Base-by-base conservation (phyloP, 2,888 invertebrate species). In the Pristionchus japonicus region DNA sequence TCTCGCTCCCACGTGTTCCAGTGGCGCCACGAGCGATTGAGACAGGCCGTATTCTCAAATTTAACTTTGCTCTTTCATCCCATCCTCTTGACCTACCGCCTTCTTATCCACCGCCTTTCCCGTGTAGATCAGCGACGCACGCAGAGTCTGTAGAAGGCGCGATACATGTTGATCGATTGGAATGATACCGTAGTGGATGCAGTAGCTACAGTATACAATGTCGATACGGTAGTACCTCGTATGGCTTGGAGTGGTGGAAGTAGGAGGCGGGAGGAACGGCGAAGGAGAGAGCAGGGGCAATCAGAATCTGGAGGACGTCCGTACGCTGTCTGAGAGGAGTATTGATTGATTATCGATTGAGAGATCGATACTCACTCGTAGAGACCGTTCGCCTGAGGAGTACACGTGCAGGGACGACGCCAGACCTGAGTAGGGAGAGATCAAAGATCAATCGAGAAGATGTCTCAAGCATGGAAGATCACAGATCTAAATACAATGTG, bases 211-310 rank as follows among this genome's bases (percentile, higher is more conserved):
- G 40, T 7, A 4, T n/a, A 23, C 40, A 13, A 17, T 37, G 37
- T 64, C 67, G n/a, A n/a, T n/a, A n/a, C n/a, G n/a, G n/a, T n/a
- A n/a, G n/a, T n/a, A 82, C 82, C 84, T 84, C 84, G 61, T 84
- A 84, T 84, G 84, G 84, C n/a, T 84, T 84, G 6, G 84, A 20
- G 40, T 84, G 61, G 40, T 84, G 84, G 84, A 84, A 84, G 84
- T 84, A 61, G 3, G 61, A 15, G 2, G 84, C 84, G 11, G 84
- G 84, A 37, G 84, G 61, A 11, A 84, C 61, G 37, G 84, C 13
- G 31, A 23, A 61, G 11, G 84, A 84, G 11, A 84, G 61, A n/a
- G 84, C 84, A 37, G 84, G 84, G 17, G 84, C 84, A n/a, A 84
- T 61, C 13, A 84, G 84, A 61, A 84, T 84, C 61, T 84, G 57